Percentiles rank a stretch among this genome's conserved stretches.
phyloP scores from a whole-genome alignment of 1,140 invertebrate species.

The Colletes gigas region DNA sequence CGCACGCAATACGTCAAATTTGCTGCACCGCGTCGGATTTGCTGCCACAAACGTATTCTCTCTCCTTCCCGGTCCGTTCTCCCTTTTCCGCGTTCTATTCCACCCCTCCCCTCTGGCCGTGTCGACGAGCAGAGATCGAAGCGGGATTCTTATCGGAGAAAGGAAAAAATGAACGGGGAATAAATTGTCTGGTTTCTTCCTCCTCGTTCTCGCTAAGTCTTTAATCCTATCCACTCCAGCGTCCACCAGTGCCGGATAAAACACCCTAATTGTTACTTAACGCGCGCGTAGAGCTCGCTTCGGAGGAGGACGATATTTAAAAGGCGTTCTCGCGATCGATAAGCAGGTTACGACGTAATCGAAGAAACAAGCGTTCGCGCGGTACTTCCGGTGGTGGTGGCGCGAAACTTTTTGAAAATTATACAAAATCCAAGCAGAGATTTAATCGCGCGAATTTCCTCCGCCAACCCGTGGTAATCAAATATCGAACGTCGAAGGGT shows the following conservation, averaged over 20 bases:
- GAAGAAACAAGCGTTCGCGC: slow-evolving; percentile 1
- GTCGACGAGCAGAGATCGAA: not conserved
- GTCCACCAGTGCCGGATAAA: not conserved
- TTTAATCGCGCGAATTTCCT: slow-evolving; percentile 6
- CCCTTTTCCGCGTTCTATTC: not conserved
- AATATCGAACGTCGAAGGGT: not conserved
- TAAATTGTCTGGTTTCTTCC: slow-evolving; percentile 11
- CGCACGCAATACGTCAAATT: slow-evolving; percentile 51
- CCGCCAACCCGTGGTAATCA: slow-evolving; percentile 5
- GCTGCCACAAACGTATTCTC: slow-evolving; percentile 5
- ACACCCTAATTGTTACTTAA: slow-evolving; percentile 5
- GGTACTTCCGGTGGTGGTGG: not conserved
- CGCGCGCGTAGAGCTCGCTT: not conserved
- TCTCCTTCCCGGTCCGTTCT: not conserved
- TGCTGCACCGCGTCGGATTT: slow-evolving; percentile 40
- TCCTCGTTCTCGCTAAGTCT: not conserved
- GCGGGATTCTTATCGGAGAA: not conserved
- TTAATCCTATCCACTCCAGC: slow-evolving; percentile 16
- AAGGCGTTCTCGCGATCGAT: slow-evolving; percentile 14
- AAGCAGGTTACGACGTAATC: slow-evolving; percentile 17
- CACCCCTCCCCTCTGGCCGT: no score
- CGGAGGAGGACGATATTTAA: not conserved
- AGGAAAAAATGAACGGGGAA: not conserved
- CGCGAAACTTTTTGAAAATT: slow-evolving; percentile 17
- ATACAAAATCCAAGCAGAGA: not conserved